phyloP scores from a whole-genome alignment of 2,797 vertebrate species.

The Tauraco hartlaubi region DNA sequence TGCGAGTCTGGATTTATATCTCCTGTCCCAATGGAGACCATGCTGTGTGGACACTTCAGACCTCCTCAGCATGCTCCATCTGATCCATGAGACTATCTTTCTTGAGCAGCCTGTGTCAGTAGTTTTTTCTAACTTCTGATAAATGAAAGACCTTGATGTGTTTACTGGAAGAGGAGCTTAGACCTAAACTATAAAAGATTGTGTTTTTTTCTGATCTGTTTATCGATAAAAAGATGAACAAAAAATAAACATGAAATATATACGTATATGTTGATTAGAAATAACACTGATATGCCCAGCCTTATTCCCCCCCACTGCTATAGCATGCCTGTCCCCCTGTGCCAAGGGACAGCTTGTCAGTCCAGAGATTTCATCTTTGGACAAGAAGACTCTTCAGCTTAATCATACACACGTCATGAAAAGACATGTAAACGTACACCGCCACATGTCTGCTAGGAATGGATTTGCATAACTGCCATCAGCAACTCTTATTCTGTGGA shows the following conservation, averaged over 20 bases:
- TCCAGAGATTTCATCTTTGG: not conserved
- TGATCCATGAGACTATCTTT: not conserved
- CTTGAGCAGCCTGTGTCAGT: not conserved
- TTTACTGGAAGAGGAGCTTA: not conserved
- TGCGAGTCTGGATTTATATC: not conserved
- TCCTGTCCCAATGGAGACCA: not conserved
- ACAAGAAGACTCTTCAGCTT: not conserved
- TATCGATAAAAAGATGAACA: not conserved
- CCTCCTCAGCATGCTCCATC: not conserved
- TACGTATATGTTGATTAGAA: not conserved
- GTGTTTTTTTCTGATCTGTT: not conserved
- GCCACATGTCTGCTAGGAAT: not conserved
- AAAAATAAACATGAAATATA: not conserved
- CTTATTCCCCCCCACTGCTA: not conserved
- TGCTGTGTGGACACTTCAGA: accelerated
- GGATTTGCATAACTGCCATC: constrained; percentile 1
- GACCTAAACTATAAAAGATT: not conserved
- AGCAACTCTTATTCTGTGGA: not conserved
- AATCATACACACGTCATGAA: not conserved
- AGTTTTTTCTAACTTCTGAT: not conserved
- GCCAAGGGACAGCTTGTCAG: not conserved
- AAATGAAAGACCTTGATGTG: not conserved
- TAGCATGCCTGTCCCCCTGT: not conserved
- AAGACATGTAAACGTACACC: not conserved
- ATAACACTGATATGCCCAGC: not conserved